Conservation (phyloP, 2,888 invertebrate species). For the Latrodectus hesperus region DNA sequence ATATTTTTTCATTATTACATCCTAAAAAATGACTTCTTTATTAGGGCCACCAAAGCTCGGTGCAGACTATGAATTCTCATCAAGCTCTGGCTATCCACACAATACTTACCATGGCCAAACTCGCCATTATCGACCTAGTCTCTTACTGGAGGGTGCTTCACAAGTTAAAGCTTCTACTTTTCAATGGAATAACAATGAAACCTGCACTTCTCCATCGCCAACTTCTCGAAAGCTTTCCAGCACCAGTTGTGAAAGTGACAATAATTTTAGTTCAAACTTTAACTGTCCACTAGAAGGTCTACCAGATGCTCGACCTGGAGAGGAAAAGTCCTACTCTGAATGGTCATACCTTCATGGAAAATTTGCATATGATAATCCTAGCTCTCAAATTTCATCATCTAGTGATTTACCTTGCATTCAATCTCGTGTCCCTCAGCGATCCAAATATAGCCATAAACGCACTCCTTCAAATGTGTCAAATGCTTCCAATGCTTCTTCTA, state of each 20-base stretch:
- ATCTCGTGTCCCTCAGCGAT: slow-evolving; percentile 65
- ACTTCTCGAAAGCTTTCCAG: slow-evolving; percentile 84
- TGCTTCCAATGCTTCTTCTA: slow-evolving; percentile 77
- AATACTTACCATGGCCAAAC: slow-evolving; percentile 94
- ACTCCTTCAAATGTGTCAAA: slow-evolving; percentile 86
- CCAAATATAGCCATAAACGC: slow-evolving; percentile 80
- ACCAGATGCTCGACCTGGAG: slow-evolving; percentile 37
- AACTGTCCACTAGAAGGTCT: slow-evolving; percentile 32
- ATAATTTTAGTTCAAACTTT: slow-evolving; percentile 62
- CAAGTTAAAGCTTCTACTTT: slow-evolving; percentile 85
- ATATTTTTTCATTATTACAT: too few species aligned
- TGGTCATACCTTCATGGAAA: slow-evolving; percentile 72
- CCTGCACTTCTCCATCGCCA: slow-evolving; percentile 77
- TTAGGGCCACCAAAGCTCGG: slow-evolving; percentile 59
- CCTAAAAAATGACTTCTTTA: neutral
- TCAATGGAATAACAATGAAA: slow-evolving; percentile 74
- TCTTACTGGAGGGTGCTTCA: slow-evolving; percentile 59
- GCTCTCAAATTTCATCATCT: slow-evolving; percentile 52
- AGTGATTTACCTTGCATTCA: slow-evolving; percentile 71
- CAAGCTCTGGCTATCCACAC: slow-evolving; percentile 82
- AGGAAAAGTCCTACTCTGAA: slow-evolving; percentile 69
- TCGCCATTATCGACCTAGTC: slow-evolving; percentile 78
- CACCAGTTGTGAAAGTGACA: slow-evolving; percentile 82
- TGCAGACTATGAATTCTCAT: slow-evolving; percentile 79
- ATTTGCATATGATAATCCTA: slow-evolving; percentile 72